Evolutionary conservation across 2,797 vertebrate species (phyloP).

Genomic region (Karalla daura): DNA sequence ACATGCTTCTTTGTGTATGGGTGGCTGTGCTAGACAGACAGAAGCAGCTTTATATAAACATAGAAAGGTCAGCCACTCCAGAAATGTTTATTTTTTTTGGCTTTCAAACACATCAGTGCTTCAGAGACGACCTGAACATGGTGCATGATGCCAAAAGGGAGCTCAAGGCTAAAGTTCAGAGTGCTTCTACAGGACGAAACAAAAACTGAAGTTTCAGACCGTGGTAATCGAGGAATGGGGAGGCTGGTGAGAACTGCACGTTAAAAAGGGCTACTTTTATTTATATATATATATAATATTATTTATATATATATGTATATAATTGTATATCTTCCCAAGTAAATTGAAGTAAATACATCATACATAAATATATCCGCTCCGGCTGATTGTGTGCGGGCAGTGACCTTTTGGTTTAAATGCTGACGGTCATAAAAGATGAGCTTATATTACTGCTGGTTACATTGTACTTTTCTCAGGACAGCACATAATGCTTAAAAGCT

Average conservation of each 20-base stretch:
- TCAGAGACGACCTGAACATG: constrained; percentile 11
- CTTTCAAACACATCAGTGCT: constrained; percentile 35
- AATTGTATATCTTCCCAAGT: no score
- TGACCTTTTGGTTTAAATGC: not conserved
- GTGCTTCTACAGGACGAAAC: constrained; percentile 36
- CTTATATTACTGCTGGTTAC: not conserved
- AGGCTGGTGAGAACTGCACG: constrained; percentile 23
- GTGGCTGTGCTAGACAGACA: no score
- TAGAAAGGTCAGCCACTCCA: constrained; percentile 41
- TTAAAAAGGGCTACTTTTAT: not conserved
- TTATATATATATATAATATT: not conserved
- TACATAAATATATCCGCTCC: not conserved
- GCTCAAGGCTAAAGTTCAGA: constrained; percentile 59
- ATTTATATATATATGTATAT: not conserved
- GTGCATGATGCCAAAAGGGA: constrained; percentile 22
- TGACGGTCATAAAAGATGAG: not conserved
- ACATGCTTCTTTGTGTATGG: no score
- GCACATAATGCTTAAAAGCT: not conserved
- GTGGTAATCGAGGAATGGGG: not conserved
- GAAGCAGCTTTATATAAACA: constrained; percentile 18
- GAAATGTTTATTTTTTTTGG: constrained; percentile 30
- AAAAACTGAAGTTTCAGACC: constrained; percentile 41
- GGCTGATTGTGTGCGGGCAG: not conserved
- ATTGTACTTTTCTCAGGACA: not conserved
- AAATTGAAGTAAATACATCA: no score